Conservation (phyloP, 1,140 invertebrate species). For the Procambarus virginalis region DNA sequence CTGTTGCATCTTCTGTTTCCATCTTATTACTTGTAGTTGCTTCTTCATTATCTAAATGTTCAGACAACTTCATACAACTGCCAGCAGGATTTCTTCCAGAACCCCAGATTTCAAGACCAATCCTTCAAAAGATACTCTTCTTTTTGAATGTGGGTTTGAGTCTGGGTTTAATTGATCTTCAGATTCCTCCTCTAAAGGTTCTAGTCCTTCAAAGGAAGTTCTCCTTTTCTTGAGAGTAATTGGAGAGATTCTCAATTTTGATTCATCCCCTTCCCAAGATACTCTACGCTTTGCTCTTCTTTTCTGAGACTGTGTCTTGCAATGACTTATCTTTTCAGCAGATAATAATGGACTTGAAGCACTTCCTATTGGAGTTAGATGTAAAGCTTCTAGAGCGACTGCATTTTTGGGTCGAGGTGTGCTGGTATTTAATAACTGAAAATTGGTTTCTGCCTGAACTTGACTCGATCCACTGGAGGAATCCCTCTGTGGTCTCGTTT, state of each 20-base stretch:
- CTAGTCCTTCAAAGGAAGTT: background rate
- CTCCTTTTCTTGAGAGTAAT: conserved; percentile 24
- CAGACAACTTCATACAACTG: background rate
- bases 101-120: background rate
- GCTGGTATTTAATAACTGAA: conserved; percentile 12
- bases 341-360: background rate
- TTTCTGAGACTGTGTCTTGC: background rate
- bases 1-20: background rate
- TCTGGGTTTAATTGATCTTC: background rate
- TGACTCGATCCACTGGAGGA: conserved; percentile 1
- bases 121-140: conserved; percentile 13
- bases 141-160: conserved; percentile 2
- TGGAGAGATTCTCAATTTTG: background rate
- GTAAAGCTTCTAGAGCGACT: background rate
- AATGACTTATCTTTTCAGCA: background rate
- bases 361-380: conserved; percentile 43
- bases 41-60: background rate
- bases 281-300: conserved; percentile 22
- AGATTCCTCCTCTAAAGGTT: background rate
- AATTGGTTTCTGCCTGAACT: background rate
- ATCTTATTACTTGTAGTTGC: background rate
- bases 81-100: background rate
- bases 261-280: conserved; percentile 33
- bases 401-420: conserved; percentile 36
- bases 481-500: background rate